phyloP scores from a whole-genome alignment of 2,113 vertebrate genomes.

The Hystrix cristata region DNA sequence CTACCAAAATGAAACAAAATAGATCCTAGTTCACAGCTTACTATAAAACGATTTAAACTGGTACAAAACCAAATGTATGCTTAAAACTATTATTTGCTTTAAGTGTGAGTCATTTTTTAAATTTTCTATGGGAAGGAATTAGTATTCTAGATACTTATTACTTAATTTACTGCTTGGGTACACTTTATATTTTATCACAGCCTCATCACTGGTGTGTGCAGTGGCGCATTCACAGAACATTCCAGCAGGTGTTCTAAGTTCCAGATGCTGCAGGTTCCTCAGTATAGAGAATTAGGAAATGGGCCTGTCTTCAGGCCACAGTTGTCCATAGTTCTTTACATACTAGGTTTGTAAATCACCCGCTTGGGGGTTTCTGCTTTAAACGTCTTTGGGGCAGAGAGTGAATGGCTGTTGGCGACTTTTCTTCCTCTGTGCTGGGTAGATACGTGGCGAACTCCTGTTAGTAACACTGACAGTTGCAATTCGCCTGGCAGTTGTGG shows the following conservation, averaged over 20 bases:
- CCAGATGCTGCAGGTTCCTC: no score
- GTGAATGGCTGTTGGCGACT: neutral
- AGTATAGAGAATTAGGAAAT: neutral
- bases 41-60: slow-evolving; percentile 47
- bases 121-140: neutral
- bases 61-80: slow-evolving; percentile 55
- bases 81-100: slow-evolving; percentile 65
- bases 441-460: neutral
- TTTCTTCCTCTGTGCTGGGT: neutral
- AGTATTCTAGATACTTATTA: slow-evolving; percentile 6
- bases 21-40: slow-evolving; percentile 60
- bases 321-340: neutral
- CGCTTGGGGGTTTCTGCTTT: neutral
- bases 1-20: slow-evolving; percentile 76
- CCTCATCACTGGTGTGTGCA: neutral
- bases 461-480: neutral
- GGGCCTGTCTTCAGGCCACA: neutral
- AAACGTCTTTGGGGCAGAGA: neutral
- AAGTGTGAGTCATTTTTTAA: slow-evolving; percentile 41
- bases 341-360: neutral
- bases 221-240: neutral
- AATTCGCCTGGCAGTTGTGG: neutral
- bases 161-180: neutral
- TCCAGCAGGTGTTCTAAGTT: neutral
- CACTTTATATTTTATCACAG: neutral